These are phyloP conservation scores for Syrmaticus mikado DNA, from an alignment of 2,113 vertebrate species.

Conservation along the genomic window DNA sequence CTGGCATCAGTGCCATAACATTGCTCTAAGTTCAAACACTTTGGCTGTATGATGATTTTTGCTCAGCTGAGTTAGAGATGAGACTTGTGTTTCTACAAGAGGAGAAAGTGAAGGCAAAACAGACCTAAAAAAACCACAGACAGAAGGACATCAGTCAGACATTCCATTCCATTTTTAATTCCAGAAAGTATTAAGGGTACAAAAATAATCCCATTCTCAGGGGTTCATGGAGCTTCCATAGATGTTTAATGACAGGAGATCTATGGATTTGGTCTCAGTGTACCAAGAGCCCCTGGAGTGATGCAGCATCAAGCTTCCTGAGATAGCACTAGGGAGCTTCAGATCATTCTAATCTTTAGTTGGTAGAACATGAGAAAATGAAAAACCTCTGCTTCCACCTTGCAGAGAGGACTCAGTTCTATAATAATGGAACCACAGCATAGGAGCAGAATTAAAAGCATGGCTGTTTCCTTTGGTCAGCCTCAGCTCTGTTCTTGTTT, in stretches of 20 bases:
- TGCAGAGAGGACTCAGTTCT: background rate
- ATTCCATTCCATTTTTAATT: conserved; percentile 16
- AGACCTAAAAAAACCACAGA: background rate
- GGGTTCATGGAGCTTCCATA: background rate
- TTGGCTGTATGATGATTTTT: background rate
- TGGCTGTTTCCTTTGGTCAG: accelerated
- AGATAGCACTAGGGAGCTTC: background rate
- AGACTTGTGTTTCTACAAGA: background rate
- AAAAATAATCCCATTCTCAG: background rate
- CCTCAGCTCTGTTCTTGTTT: background rate
- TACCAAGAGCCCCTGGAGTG: accelerated
- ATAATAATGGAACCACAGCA: background rate
- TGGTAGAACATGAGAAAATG: background rate
- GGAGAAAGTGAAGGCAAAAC: background rate
- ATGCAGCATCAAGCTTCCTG: background rate
- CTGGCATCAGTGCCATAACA: background rate
- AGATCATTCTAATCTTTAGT: background rate
- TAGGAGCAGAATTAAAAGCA: background rate
- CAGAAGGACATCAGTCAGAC: background rate
- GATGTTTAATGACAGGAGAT: background rate
- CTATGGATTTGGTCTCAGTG: background rate
- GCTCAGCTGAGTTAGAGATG: accelerated
- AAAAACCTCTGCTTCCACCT: background rate
- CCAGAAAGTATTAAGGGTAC: background rate
- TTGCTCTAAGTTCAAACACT: background rate